Conservation (phyloP, 1,140 invertebrate species). For the Himalopsyche phryganea region DNA sequence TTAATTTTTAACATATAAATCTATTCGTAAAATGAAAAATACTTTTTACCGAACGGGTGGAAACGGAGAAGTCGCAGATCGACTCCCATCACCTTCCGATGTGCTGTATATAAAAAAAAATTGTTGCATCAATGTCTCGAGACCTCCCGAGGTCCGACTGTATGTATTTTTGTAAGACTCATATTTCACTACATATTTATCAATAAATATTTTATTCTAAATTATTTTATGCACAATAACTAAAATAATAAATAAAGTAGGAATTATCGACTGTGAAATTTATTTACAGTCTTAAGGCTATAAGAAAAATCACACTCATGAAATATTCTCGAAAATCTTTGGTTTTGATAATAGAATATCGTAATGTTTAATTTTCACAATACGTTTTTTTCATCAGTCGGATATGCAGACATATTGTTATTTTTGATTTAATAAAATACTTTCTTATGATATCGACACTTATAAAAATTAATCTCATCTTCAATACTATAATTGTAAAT, state of each 20-base stretch:
- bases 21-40: slow-evolving; percentile 7
- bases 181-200: slow-evolving; percentile 12
- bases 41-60: slow-evolving; percentile 10
- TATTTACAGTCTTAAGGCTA: slow-evolving; percentile 6
- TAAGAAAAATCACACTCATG: not conserved
- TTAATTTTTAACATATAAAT: slow-evolving; percentile 7
- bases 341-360: slow-evolving; percentile 10
- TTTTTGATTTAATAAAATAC: not conserved
- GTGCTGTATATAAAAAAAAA: slow-evolving; percentile 19
- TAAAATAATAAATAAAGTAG: slow-evolving; percentile 16
- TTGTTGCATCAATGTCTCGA: slow-evolving; percentile 13
- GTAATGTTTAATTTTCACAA: slow-evolving; percentile 9
- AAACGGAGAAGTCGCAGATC: slow-evolving; percentile 12
- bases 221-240: slow-evolving; percentile 32
- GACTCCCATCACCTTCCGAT: slow-evolving; percentile 12
- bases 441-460: slow-evolving; percentile 13
- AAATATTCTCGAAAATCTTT: slow-evolving; percentile 1
- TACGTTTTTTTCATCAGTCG: slow-evolving; percentile 4
- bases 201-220: slow-evolving; percentile 23
- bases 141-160: slow-evolving; percentile 11
- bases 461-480: slow-evolving; percentile 20
- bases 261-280: slow-evolving; percentile 17
- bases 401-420: slow-evolving; percentile 8
- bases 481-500: slow-evolving; percentile 17
- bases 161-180: slow-evolving; percentile 21